Conservation (phyloP, 2,113 vertebrate species). For the Cercocebus atys region DNA sequence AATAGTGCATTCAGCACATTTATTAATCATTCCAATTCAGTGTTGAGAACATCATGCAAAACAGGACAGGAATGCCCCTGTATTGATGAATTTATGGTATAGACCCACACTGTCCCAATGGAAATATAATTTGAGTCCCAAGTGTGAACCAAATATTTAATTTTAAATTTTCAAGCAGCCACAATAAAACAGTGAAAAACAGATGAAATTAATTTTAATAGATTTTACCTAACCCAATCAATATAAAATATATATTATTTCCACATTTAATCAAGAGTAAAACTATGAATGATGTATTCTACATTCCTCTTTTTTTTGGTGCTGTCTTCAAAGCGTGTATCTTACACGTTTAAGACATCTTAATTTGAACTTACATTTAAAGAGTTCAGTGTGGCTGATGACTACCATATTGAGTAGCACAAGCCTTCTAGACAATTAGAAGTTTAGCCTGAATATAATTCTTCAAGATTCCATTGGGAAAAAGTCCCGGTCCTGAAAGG, state of each 20-base stretch:
- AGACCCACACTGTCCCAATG: background rate
- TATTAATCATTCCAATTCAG: background rate
- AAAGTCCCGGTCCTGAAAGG: background rate
- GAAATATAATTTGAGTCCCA: background rate
- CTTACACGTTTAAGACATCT: background rate
- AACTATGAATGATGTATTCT: background rate
- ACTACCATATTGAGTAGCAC: background rate
- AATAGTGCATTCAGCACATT: background rate
- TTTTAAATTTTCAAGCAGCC: constrained; percentile 29
- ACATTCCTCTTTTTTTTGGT: background rate
- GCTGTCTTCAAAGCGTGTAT: background rate
- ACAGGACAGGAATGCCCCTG: background rate
- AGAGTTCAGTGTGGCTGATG: background rate
- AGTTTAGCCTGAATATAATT: background rate
- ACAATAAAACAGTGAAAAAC: constrained; percentile 14
- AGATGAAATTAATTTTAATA: background rate
- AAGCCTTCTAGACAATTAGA: background rate
- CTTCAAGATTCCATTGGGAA: background rate
- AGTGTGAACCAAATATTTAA: background rate
- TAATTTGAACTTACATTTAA: background rate
- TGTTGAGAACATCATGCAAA: background rate
- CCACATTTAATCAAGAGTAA: constrained; percentile 13
- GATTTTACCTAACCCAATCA: background rate
- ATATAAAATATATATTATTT: background rate
- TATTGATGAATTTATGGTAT: background rate